Percentiles rank a stretch among this genome's conserved stretches.
Conservation (phyloP, 2,888 invertebrate genomes). For the Agrilus biguttatus region DNA sequence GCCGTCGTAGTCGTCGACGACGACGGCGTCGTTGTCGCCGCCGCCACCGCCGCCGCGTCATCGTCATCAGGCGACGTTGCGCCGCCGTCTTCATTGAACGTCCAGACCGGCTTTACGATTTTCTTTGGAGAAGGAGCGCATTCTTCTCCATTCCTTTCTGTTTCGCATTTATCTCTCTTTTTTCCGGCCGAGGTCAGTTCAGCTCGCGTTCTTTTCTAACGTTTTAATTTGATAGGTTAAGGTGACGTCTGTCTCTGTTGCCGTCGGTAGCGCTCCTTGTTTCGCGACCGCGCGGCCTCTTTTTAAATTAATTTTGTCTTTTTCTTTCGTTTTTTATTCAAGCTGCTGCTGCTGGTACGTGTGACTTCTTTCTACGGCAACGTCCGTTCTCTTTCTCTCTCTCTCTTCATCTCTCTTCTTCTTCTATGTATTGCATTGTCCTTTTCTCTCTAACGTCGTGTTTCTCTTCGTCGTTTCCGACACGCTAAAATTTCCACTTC, state of each 20-base stretch:
- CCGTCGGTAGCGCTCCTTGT: conserved; percentile 20
- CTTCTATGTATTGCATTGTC: conserved; percentile 21
- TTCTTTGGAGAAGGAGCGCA: conserved; percentile 4
- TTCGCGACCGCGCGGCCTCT: conserved; percentile 23
- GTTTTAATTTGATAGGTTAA: conserved; percentile 29
- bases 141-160: conserved; percentile 7
- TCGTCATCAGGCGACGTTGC: conserved; percentile 3
- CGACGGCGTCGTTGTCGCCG: no score
- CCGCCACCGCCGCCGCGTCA: no score
- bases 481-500: conserved; percentile 22
- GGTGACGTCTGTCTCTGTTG: conserved; percentile 23
- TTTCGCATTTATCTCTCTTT: conserved; percentile 10
- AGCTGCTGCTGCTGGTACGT: conserved; percentile 6
- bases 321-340: conserved; percentile 11
- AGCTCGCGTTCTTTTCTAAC: conserved; percentile 29
- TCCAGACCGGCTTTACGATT: conserved; percentile 1
- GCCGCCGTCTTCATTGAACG: conserved; percentile 3
- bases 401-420: conserved; percentile 11
- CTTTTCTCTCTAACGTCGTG: conserved; percentile 39
- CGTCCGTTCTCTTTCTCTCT: conserved; percentile 10
- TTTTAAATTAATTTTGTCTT: conserved; percentile 16
- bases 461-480: conserved; percentile 33
- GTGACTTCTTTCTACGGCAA: conserved; percentile 11
- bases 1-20: no score
- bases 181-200: conserved; percentile 14